These are phyloP conservation scores for Sylvilagus floridanus DNA, from an alignment of 2,797 vertebrate genomes.

Conservation along the genomic window DNA sequence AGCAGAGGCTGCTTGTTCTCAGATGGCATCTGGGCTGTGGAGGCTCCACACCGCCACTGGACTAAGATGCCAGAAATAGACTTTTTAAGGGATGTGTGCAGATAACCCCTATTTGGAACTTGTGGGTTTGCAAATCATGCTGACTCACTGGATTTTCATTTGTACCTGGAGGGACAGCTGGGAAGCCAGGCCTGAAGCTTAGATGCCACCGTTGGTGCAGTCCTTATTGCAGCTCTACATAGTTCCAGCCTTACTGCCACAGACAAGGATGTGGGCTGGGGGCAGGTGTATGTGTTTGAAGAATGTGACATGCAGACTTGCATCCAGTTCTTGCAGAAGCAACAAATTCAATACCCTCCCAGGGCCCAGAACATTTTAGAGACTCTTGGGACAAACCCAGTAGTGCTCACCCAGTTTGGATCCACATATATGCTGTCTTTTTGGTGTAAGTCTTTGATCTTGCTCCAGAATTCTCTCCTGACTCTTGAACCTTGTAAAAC, in stretches of 20 bases:
- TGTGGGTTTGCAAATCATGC: not conserved
- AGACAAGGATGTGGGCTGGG: not conserved
- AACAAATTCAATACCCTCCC: slow-evolving; percentile 45
- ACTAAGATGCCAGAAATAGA: slow-evolving; percentile 64
- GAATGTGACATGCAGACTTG: slow-evolving; percentile 59
- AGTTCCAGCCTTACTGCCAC: not conserved
- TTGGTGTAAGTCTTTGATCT: slow-evolving; percentile 44
- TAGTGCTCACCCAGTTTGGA: slow-evolving; percentile 44
- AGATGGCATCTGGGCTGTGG: slow-evolving; percentile 59
- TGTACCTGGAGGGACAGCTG: not conserved
- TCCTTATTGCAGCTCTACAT: slow-evolving; percentile 2
- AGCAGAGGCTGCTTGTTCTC: slow-evolving; percentile 73
- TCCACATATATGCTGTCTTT: not conserved
- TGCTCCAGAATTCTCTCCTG: slow-evolving; percentile 19
- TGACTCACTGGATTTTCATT: slow-evolving; percentile 54
- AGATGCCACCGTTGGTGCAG: not conserved
- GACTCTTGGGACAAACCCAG: not conserved
- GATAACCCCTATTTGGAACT: slow-evolving; percentile 31
- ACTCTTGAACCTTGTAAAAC: slow-evolving; percentile 52
- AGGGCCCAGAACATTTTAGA: not conserved
- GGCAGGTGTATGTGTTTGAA: not conserved
- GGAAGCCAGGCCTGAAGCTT: not conserved
- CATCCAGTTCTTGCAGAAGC: slow-evolving; percentile 45
- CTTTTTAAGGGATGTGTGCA: slow-evolving; percentile 68
- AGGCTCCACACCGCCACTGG: slow-evolving; percentile 57